These are phyloP conservation scores for Numida meleagris DNA, from an alignment of 2,113 vertebrate genomes.

Conservation along the genomic window DNA sequence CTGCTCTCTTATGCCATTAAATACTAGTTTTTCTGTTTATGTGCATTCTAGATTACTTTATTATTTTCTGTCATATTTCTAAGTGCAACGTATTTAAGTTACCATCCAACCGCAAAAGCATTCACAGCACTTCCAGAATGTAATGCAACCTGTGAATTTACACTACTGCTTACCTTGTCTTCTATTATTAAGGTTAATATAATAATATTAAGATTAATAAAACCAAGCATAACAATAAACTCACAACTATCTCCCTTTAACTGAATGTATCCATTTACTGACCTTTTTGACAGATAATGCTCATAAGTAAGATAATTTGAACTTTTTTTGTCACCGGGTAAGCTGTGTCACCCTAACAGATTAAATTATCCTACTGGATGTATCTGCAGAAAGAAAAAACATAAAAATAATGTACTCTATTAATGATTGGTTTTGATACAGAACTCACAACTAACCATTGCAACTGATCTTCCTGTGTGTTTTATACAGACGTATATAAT, in stretches of 20 bases:
- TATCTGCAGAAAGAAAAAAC: not conserved
- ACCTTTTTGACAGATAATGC: not conserved
- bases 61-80: constrained; percentile 19
- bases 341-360: not conserved
- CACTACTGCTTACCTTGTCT: not conserved
- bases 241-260: not conserved
- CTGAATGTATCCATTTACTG: not conserved
- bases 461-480: not conserved
- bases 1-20: not conserved
- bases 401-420: not conserved
- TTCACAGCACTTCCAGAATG: constrained; percentile 18
- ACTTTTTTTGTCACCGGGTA: constrained; percentile 26
- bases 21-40: not conserved
- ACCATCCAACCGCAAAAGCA: constrained; percentile 23
- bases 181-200: constrained; percentile 33
- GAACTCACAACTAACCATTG: not conserved
- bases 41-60: not conserved
- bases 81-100: constrained; percentile 12
- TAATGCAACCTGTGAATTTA: constrained; percentile 27
- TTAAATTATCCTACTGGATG: not conserved
- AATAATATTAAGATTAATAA: constrained; percentile 33
- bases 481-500: not conserved
- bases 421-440: not conserved
- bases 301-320: constrained; percentile 7
- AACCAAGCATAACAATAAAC: constrained; percentile 27